Conservation (phyloP, 2,797 vertebrate genomes). For the Propithecus deckenii region DNA sequence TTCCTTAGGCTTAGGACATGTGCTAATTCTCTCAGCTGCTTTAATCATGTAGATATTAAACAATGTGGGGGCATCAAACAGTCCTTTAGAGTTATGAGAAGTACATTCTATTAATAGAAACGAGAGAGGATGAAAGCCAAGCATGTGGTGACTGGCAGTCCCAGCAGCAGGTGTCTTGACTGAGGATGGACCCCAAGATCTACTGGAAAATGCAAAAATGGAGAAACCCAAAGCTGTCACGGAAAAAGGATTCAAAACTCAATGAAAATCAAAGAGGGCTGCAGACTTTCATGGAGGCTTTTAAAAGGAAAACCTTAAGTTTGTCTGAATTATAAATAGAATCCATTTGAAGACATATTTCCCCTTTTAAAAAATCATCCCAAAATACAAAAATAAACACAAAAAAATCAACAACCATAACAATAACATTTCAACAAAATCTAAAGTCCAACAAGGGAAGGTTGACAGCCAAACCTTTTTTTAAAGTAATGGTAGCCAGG, state of each 20-base stretch:
- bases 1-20: conserved; percentile 62
- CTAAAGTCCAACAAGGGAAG: not conserved
- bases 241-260: conserved; percentile 56
- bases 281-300: not conserved
- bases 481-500: conserved; percentile 74
- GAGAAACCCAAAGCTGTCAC: conserved; percentile 57
- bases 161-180: conserved; percentile 74
- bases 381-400: not conserved
- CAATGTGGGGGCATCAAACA: conserved; percentile 63
- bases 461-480: conserved; percentile 52
- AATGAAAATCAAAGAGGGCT: conserved; percentile 57
- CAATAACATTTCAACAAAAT: conserved; percentile 36
- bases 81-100: conserved; percentile 69
- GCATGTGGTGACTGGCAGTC: conserved; percentile 69
- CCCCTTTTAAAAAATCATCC: conserved; percentile 3
- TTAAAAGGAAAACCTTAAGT: conserved; percentile 21
- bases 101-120: conserved; percentile 71
- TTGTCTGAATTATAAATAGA: conserved; percentile 33
- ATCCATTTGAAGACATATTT: conserved; percentile 30
- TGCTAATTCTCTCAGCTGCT: conserved; percentile 69
- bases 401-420: not conserved
- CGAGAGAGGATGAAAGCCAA: conserved; percentile 70
- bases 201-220: conserved; percentile 57
- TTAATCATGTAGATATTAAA: conserved; percentile 76
- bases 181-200: conserved; percentile 55